Percentiles rank a stretch among this genome's conserved stretches.
Evolutionary conservation across 2,888 invertebrate genomes (phyloP).

Genomic region (Acanthoscelides obtectus): DNA sequence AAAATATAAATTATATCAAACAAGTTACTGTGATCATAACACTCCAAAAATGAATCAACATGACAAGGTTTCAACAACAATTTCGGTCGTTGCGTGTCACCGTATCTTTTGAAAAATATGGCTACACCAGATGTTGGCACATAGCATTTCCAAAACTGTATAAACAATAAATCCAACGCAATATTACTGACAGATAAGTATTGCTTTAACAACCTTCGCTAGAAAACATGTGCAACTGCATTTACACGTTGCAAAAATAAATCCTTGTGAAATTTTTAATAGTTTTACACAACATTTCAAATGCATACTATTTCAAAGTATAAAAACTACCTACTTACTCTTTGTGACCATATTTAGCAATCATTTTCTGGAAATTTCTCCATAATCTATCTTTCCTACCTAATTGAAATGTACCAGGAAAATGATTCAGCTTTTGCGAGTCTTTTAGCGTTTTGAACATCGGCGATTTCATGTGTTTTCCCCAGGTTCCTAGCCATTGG

Average conservation of each 20-base stretch:
- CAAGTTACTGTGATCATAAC: neutral
- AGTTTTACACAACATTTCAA: too few relatives aligned
- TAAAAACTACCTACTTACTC: conserved; percentile 47
- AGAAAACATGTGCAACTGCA: neutral
- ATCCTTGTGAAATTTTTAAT: too few relatives aligned
- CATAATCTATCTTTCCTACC: conserved; percentile 95
- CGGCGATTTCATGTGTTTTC: conserved; percentile 92
- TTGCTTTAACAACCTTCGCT: neutral
- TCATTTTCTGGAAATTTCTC: conserved; percentile 69
- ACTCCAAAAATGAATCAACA: neutral
- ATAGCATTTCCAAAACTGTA: neutral
- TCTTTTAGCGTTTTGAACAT: conserved; percentile 81
- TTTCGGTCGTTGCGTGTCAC: neutral
- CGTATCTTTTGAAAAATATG: neutral
- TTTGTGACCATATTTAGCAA: conserved; percentile 57
- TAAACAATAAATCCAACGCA: neutral
- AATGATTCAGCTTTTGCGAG: conserved; percentile 95
- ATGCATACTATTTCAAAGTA: neutral
- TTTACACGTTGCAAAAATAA: neutral
- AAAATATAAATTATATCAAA: neutral
- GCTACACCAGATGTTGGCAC: neutral
- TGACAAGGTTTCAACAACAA: neutral
- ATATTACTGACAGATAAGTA: neutral
- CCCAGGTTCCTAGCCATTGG: conserved; percentile 96
- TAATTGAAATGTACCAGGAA: conserved; percentile 96